Conservation (phyloP, 2,888 invertebrate species). For the Platycheirus rosarum region DNA sequence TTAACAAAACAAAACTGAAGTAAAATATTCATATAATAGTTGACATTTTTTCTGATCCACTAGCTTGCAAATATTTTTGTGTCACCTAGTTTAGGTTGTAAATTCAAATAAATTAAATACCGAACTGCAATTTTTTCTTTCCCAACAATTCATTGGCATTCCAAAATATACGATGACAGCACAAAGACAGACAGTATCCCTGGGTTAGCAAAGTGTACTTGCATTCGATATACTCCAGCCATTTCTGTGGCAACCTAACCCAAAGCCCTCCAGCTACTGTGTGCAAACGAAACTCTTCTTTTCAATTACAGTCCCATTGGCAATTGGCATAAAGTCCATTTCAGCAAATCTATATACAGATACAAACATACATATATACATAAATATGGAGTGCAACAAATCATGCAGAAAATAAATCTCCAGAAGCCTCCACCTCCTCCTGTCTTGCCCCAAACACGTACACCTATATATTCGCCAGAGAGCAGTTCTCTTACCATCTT, state of each 20-base stretch:
- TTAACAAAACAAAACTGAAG: too few species aligned
- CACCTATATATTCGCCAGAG: not conserved
- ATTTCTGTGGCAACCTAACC: not conserved
- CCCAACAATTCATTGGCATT: not conserved
- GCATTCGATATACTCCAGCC: conserved; percentile 20
- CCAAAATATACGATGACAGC: conserved; percentile 4
- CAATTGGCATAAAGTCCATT: conserved; percentile 29
- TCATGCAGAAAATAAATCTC: conserved; percentile 64
- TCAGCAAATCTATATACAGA: not conserved
- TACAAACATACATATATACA: not conserved
- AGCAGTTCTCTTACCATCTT: conserved; percentile 19
- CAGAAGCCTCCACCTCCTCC: not conserved
- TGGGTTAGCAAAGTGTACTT: conserved; percentile 19
- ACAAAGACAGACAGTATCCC: not conserved
- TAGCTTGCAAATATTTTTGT: too few species aligned
- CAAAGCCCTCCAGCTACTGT: conserved; percentile 57
- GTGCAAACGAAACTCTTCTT: conserved; percentile 21
- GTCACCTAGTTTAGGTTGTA: too few species aligned
- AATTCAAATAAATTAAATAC: too few species aligned
- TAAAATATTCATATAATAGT: too few species aligned
- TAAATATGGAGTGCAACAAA: conserved; percentile 22
- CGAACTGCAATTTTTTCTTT: not conserved
- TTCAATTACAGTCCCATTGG: conserved; percentile 58
- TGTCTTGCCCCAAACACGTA: not conserved
- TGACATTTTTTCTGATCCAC: too few species aligned